Evolutionary conservation across 2,888 invertebrate genomes (phyloP), one percentile per base, ranked within the genome.

Genomic region (Lasioglossum marginatum): DNA sequence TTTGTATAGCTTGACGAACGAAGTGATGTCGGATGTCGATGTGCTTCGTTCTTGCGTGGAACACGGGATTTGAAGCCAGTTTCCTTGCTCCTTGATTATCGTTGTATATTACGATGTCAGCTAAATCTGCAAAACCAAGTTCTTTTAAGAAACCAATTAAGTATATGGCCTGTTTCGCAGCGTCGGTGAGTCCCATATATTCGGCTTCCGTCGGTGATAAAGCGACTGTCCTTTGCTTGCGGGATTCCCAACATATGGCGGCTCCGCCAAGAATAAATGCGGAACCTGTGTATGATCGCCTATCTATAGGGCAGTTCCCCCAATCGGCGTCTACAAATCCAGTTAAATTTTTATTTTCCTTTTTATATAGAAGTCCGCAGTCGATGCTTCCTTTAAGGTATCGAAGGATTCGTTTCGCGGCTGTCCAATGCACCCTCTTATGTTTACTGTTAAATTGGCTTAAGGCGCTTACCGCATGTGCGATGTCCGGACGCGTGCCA

Each of bases 331-430:
- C 48, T 52, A 52, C 48, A 0, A 23, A 52, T 19, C 48, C 23
- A 23, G 2, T 52, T 23, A 52, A 8, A 6, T 52, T 52, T 23
- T 23, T 23, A 1, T 23, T 8, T 23, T 48, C 5, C 45, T 48
- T 48, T 19, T 19, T 48, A 10, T 73, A 60, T 27, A 60, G n/a
- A 27, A 60, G 60, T 23, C 60, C 60, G 10, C 14, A 10, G 60
- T 27, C 27, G 34, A 31, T 37, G 70, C 70, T 23, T 40, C 79
- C 37, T 79, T 79, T 19, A 63, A 52, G 27, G 19, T 79, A 79
- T 6, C 73, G 40, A 6, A 79, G 34, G 16, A 63, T 37, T 12
- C 63, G n/a, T 27, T 79, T 73, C 10, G 73, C 79, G 4, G 73
- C 78, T 19, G 48, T 16, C 71, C 73, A 73, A 23, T 73, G 79